These are phyloP conservation scores for Chamaea fasciata DNA, from an alignment of 2,113 vertebrate genomes.

Conservation along the genomic window DNA sequence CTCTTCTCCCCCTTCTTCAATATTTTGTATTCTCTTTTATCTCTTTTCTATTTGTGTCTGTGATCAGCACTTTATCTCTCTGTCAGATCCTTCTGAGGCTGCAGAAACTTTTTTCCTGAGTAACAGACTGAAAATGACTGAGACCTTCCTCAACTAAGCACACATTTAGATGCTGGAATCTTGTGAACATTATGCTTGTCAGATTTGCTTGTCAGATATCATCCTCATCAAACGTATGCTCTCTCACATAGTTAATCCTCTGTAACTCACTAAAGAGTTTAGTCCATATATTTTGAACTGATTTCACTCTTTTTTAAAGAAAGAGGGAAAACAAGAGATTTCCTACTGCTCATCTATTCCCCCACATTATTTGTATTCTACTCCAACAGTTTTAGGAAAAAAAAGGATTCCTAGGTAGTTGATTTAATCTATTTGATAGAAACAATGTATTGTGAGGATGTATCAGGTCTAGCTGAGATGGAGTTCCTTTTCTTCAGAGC, in stretches of 20 bases:
- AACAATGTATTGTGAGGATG: accelerated
- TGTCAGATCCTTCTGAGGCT: not conserved
- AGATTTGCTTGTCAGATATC: not conserved
- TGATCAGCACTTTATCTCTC: not conserved
- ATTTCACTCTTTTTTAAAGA: not conserved
- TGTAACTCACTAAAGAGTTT: not conserved
- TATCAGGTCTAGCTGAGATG: accelerated
- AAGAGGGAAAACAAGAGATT: not conserved
- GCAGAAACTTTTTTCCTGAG: not conserved
- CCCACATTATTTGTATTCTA: not conserved
- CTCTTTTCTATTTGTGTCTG: not conserved
- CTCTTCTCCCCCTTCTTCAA: not conserved
- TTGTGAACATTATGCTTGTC: not conserved
- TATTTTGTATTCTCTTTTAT: conserved; percentile 31
- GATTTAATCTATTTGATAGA: not conserved
- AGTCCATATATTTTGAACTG: not conserved
- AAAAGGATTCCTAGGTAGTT: not conserved
- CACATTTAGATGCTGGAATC: not conserved
- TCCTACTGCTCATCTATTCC: not conserved
- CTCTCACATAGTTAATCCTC: not conserved
- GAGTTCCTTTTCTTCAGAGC: not conserved
- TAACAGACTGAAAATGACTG: not conserved
- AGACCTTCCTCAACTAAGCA: not conserved
- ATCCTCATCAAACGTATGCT: not conserved
- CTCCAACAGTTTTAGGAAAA: not conserved